Percentiles rank a stretch among this genome's conserved stretches.
Conservation (phyloP, 2,113 vertebrate genomes). For the Tamias sibiricus region DNA sequence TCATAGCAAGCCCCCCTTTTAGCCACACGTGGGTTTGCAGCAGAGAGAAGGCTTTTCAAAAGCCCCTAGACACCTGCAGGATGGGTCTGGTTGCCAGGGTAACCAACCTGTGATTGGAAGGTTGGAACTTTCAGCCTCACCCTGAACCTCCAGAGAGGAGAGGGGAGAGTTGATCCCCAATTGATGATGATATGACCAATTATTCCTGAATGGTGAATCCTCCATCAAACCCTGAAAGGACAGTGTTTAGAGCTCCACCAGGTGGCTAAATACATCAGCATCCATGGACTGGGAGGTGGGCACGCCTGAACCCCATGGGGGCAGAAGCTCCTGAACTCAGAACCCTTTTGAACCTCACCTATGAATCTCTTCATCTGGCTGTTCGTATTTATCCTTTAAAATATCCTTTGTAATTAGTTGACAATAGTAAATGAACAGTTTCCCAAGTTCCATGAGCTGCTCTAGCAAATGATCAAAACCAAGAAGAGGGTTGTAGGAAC, state of each 20-base stretch:
- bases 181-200: neutral
- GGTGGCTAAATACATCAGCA: neutral
- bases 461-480: neutral
- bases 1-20: neutral
- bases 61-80: neutral
- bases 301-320: neutral
- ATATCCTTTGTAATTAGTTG: neutral
- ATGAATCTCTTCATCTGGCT: neutral
- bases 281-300: neutral
- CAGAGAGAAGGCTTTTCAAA: neutral
- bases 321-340: neutral
- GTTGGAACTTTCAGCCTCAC: neutral
- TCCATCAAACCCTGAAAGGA: neutral
- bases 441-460: neutral
- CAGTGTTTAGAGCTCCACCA: no score
- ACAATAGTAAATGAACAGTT: neutral
- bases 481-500: neutral
- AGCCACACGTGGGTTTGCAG: neutral
- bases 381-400: neutral
- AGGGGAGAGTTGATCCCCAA: neutral
- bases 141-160: neutral
- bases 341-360: neutral
- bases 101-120: neutral
- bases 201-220: neutral
- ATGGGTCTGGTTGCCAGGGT: neutral